Evolutionary conservation across 2,797 vertebrate species (phyloP).

Genomic region (Sitta carolinensis): DNA sequence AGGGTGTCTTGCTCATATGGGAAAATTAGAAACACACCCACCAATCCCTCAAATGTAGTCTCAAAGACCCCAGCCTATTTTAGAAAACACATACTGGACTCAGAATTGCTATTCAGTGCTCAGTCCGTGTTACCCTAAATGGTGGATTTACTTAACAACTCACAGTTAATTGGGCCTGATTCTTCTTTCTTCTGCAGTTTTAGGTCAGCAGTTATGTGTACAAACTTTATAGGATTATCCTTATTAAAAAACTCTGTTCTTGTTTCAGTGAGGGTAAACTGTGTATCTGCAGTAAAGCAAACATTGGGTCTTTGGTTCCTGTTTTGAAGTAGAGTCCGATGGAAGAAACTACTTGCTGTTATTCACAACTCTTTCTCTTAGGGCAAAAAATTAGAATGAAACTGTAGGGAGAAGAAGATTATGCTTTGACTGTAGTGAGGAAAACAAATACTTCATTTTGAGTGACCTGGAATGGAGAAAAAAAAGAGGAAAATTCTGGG

Average conservation of each 20-base stretch:
- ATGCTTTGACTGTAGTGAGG: not conserved
- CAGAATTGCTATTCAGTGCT: not conserved
- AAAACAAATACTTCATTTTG: not conserved
- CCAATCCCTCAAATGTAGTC: rapidly evolving
- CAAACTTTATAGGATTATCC: not conserved
- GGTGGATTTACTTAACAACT: not conserved
- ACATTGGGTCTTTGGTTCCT: not conserved
- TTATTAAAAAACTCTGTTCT: not conserved
- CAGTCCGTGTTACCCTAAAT: not conserved
- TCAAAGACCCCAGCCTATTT: not conserved
- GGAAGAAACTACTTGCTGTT: not conserved
- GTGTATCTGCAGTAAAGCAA: not conserved
- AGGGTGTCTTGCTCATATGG: not conserved
- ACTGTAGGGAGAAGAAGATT: not conserved
- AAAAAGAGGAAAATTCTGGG: not conserved
- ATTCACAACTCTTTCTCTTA: not conserved
- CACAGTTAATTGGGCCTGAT: not conserved
- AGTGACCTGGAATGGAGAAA: not conserved
- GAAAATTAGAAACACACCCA: not conserved
- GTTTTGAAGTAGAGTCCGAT: not conserved
- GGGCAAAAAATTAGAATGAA: not conserved
- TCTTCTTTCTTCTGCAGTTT: not conserved
- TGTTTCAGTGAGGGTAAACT: not conserved
- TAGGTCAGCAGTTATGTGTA: not conserved
- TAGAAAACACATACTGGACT: not conserved